A percentile compares a stretch with the other conserved stretches of the same genome.
phyloP scores from a whole-genome alignment of 37 sponge, comb jelly and placozoan species.

The Chondrosia reniformis region DNA sequence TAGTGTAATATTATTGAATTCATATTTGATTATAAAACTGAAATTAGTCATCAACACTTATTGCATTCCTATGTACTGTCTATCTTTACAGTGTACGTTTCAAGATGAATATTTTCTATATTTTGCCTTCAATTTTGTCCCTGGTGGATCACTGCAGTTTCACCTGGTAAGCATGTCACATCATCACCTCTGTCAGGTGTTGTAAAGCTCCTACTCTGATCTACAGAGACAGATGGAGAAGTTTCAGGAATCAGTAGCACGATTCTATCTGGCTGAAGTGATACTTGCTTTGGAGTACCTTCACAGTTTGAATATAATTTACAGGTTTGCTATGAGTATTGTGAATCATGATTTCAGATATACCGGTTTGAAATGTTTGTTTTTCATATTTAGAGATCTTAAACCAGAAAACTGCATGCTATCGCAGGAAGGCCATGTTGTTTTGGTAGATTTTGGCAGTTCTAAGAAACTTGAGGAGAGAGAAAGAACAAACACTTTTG shows the following conservation, averaged over 20 bases:
- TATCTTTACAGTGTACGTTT: conserved; percentile 45
- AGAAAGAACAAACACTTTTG: conserved; percentile 63
- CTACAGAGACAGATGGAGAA: conserved; percentile 41
- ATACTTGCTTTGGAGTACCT: conserved; percentile 78
- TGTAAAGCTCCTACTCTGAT: neutral
- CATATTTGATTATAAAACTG: too few relatives aligned
- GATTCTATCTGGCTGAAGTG: conserved; percentile 80
- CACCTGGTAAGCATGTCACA: conserved; percentile 62
- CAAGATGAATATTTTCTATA: conserved; percentile 61
- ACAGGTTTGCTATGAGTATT: conserved; percentile 41
- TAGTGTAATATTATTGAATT: too few relatives aligned
- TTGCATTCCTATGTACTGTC: neutral
- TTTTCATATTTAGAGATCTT: conserved; percentile 54
- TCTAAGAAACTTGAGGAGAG: conserved; percentile 56
- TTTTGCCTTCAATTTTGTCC: conserved; percentile 71
- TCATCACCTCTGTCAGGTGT: neutral
- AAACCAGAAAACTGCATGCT: conserved; percentile 85
- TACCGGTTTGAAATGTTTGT: neutral
- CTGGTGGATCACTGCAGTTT: conserved; percentile 76
- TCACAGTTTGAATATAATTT: conserved; percentile 71
- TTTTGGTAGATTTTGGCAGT: conserved; percentile 83
- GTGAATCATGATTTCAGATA: neutral
- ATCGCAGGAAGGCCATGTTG: conserved; percentile 56
- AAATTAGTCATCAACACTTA: neutral
- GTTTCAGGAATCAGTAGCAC: conserved; percentile 63